These are phyloP conservation scores for Nebria ingens DNA, from an alignment of 1,140 invertebrate species.

Conservation along the genomic window DNA sequence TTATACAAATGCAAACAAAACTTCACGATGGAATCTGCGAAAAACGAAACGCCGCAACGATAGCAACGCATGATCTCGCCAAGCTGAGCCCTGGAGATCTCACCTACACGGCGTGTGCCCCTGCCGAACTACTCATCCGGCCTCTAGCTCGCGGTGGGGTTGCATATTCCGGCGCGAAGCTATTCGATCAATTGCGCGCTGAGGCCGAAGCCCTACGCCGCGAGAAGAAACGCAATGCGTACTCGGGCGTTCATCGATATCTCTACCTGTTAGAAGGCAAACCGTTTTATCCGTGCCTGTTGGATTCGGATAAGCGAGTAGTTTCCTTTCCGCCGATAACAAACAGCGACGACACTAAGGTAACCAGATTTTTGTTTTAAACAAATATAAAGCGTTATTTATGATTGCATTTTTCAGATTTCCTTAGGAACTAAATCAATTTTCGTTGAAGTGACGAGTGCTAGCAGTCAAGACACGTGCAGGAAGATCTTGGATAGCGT, in stretches of 20 bases:
- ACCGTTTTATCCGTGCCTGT: constrained; percentile 55
- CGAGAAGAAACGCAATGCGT: constrained; percentile 69
- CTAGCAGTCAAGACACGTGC: constrained; percentile 50
- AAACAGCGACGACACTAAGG: constrained; percentile 69
- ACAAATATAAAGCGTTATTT: constrained; percentile 11
- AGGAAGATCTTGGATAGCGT: constrained; percentile 59
- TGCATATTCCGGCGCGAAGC: constrained; percentile 48
- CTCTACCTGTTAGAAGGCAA: constrained; percentile 68
- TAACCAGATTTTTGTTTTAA: constrained; percentile 31
- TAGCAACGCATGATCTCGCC: constrained; percentile 70
- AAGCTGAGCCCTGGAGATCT: constrained; percentile 53
- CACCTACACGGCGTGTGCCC: constrained; percentile 52
- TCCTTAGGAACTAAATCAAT: constrained; percentile 51
- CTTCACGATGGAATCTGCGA: constrained; percentile 69
- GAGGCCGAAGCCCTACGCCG: constrained; percentile 66
- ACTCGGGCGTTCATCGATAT: constrained; percentile 73
- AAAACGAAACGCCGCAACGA: constrained; percentile 64
- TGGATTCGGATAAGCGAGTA: constrained; percentile 48
- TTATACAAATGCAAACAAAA: constrained; percentile 70
- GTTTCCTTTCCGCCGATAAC: constrained; percentile 79
- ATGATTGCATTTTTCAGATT: constrained; percentile 36
- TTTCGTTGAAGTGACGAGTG: constrained; percentile 68
- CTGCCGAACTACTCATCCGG: constrained; percentile 48
- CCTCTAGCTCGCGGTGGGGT: constrained; percentile 51
- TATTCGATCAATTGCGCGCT: constrained; percentile 54